Conservation (phyloP, 2,113 vertebrate genomes). For the Mellivora capensis region DNA sequence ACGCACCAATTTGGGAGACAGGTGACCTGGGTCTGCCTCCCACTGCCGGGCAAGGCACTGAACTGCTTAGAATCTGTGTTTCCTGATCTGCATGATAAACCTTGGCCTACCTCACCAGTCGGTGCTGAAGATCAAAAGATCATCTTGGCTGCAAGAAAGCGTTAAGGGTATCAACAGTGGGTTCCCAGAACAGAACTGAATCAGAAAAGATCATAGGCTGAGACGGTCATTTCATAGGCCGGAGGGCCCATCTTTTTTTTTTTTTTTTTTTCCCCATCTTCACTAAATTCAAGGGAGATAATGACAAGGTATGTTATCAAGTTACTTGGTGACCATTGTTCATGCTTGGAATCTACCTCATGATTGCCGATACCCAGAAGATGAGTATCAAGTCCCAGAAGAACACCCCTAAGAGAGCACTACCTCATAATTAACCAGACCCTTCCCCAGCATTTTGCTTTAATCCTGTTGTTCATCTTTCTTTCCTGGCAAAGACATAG, state of each 20-base stretch:
- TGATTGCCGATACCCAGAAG: background rate
- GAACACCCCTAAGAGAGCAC: background rate
- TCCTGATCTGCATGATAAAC: background rate
- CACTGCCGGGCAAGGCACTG: background rate
- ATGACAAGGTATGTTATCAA: background rate
- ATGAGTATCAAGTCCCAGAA: background rate
- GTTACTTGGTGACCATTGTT: background rate
- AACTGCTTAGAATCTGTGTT: background rate
- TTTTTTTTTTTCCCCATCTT: background rate
- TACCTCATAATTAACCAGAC: background rate
- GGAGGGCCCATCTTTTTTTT: background rate
- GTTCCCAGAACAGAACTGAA: background rate
- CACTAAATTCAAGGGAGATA: background rate
- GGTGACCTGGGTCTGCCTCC: background rate
- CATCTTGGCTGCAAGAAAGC: too few relatives aligned
- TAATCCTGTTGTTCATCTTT: background rate
- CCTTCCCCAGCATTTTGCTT: background rate
- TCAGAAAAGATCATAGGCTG: fast-evolving
- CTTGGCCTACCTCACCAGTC: background rate
- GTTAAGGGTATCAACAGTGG: background rate
- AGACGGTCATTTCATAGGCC: background rate
- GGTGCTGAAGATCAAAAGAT: background rate
- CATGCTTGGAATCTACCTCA: background rate
- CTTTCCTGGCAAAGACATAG: background rate
- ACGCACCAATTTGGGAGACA: background rate